Percentiles rank a stretch among this genome's conserved stretches.
Conservation (phyloP, 1,140 invertebrate species). For the Neuroterus valhalla region DNA sequence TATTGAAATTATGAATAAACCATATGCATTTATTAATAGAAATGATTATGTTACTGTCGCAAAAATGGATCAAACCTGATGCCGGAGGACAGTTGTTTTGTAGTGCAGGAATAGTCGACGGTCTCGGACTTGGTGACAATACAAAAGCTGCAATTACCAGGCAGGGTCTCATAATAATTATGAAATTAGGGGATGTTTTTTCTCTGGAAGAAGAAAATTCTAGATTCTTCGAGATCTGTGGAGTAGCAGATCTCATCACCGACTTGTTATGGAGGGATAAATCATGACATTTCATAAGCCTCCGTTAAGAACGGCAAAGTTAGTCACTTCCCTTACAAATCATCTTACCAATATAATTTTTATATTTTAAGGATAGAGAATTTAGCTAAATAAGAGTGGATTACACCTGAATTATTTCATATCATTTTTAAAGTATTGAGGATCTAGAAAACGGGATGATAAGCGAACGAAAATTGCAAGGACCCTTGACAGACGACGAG, state of each 20-base stretch:
- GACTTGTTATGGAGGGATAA: conserved; percentile 99
- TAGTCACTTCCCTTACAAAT: conserved; percentile 34
- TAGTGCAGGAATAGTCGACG: conserved; percentile 98
- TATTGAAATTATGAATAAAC: too few relatives aligned
- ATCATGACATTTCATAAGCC: conserved; percentile 95
- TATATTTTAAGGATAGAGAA: too few relatives aligned
- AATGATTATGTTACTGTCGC: too few relatives aligned
- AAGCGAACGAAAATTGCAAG: conserved; percentile 98
- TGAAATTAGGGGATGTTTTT: conserved; percentile 93
- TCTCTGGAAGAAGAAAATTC: conserved; percentile 89
- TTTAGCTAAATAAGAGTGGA: conserved; percentile 1
- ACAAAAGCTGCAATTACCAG: conserved; percentile 99
- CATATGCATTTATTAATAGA: too few relatives aligned
- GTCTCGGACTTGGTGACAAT: conserved; percentile 95
- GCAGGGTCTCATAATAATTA: conserved; percentile 98
- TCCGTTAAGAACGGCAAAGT: conserved; percentile 95
- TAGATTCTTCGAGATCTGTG: conserved; percentile 99
- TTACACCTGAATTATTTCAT: conserved; percentile 29
- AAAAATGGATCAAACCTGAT: too few relatives aligned
- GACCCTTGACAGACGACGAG: conserved; percentile 97
- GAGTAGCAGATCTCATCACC: conserved; percentile 98
- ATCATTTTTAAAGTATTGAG: conserved; percentile 82
- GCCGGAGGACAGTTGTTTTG: too few relatives aligned
- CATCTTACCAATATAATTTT: too few relatives aligned
- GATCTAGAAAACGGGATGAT: conserved; percentile 96